These are phyloP conservation scores for Cheilosia scutellata DNA, from an alignment of 2,888 invertebrate species.

Conservation along the genomic window DNA sequence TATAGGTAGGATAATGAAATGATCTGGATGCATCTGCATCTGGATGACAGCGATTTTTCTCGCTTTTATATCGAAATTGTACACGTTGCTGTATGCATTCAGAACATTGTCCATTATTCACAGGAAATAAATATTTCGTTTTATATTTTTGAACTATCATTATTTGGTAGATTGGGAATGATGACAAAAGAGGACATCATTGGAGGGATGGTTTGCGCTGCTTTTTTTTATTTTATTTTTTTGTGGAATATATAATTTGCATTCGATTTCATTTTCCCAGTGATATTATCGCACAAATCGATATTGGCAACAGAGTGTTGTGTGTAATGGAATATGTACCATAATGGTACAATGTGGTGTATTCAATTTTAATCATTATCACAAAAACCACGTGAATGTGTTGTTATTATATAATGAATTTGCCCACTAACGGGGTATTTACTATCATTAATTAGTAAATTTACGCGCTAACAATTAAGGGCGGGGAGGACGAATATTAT, in stretches of 20 bases:
- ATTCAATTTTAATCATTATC: conserved; percentile 28
- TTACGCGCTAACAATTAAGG: neutral
- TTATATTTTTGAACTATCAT: neutral
- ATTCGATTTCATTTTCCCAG: conserved; percentile 44
- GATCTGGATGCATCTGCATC: conserved; percentile 41
- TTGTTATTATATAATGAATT: conserved; percentile 7
- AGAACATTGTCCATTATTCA: conserved; percentile 17
- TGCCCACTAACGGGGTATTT: conserved; percentile 20
- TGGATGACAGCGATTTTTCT: conserved; percentile 29
- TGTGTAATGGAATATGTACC: neutral
- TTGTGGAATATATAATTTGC: conserved; percentile 31
- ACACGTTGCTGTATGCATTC: neutral
- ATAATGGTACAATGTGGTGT: neutral
- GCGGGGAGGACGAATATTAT: neutral
- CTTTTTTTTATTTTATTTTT: conserved; percentile 21
- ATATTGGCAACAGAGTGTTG: conserved; percentile 1
- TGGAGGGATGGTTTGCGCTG: neutral
- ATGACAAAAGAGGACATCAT: conserved; percentile 4
- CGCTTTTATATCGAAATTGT: too few relatives aligned
- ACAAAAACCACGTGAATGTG: neutral
- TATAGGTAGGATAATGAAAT: conserved; percentile 52
- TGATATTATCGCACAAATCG: conserved; percentile 21
- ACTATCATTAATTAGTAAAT: conserved; percentile 33
- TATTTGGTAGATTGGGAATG: neutral
- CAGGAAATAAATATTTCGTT: conserved; percentile 28